Percentiles rank a stretch among this genome's conserved stretches.
Evolutionary conservation across 2,797 vertebrate genomes (phyloP).

Genomic region (Sebastes reedi): DNA sequence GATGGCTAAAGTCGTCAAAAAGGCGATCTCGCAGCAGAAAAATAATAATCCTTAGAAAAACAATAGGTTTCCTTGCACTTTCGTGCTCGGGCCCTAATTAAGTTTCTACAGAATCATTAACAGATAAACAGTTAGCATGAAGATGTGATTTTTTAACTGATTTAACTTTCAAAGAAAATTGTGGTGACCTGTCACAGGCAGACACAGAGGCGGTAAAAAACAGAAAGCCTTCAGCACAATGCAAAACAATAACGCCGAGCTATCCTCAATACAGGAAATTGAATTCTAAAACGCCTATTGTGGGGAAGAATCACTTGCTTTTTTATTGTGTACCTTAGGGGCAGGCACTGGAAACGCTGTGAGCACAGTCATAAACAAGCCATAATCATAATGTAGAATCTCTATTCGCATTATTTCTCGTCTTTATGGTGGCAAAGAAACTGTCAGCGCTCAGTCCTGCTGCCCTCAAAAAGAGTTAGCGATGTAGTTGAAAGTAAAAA

Average conservation of each 20-base stretch:
- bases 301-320: conserved; percentile 28
- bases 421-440: conserved; percentile 36
- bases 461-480: conserved; percentile 12
- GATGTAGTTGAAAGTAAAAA: conserved; percentile 1
- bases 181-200: background rate
- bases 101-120: too few species aligned
- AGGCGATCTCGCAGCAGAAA: too few species aligned
- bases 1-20: too few species aligned
- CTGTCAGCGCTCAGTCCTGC: conserved; percentile 16
- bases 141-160: background rate
- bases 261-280: conserved; percentile 66
- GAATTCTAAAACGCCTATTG: conserved; percentile 57
- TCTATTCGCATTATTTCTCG: conserved; percentile 50
- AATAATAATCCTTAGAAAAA: too few species aligned
- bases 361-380: conserved; percentile 55
- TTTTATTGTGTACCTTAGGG: conserved; percentile 44
- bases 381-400: conserved; percentile 68
- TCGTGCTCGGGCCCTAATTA: too few species aligned
- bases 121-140: background rate
- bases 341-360: conserved; percentile 18
- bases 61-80: too few species aligned
- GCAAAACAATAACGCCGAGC: conserved; percentile 62
- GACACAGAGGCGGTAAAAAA: background rate
- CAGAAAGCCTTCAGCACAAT: conserved; percentile 21
- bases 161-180: background rate